phyloP scores from a whole-genome alignment of 2,888 invertebrate species.

The Limnephilus rhombicus region DNA sequence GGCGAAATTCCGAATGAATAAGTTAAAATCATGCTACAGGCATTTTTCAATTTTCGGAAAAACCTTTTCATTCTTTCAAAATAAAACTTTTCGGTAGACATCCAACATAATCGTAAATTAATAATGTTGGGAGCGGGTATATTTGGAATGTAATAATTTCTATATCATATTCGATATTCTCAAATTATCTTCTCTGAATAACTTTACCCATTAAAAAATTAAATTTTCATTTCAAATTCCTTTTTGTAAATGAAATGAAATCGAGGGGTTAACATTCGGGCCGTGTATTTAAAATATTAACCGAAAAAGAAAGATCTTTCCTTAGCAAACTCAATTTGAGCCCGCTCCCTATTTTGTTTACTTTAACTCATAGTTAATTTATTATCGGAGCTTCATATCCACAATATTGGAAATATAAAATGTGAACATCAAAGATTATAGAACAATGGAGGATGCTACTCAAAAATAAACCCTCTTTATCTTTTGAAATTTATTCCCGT shows the following conservation, averaged over 20 bases:
- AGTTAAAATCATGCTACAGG: not conserved
- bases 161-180: not conserved
- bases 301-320: conserved; percentile 43
- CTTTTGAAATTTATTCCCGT: no score
- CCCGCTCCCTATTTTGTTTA: conserved; percentile 35
- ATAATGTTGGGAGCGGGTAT: not conserved
- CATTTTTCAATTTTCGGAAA: not conserved
- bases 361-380: conserved; percentile 44
- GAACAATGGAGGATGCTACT: not conserved
- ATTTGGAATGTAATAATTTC: not conserved
- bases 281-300: not conserved
- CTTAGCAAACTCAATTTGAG: conserved; percentile 54
- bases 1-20: not conserved
- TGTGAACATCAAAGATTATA: not conserved
- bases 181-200: not conserved
- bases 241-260: not conserved
- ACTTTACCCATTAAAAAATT: not conserved
- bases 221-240: not conserved
- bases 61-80: not conserved
- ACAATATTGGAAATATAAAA: conserved; percentile 18
- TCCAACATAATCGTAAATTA: not conserved
- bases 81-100: not conserved
- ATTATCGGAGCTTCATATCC: conserved; percentile 13
- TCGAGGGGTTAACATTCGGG: not conserved
- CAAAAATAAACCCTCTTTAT: no score